phyloP scores from a whole-genome alignment of 2,888 invertebrate species.

The Noctua janthina region DNA sequence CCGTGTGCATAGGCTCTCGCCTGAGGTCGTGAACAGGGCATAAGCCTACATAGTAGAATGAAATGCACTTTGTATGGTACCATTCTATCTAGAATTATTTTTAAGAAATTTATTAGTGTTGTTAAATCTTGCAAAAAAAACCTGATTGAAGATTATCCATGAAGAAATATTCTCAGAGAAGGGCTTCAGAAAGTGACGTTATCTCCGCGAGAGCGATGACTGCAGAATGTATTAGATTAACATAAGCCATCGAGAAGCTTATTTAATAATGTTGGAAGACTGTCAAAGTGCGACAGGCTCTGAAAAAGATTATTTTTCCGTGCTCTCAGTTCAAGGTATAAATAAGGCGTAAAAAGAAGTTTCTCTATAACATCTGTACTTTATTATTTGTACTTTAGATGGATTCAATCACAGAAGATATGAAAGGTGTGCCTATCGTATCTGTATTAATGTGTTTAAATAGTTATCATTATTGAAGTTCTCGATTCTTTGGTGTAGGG shows the following conservation, averaged over 20 bases:
- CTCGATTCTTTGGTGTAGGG: neutral
- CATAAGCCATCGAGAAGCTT: neutral
- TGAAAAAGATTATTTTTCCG: neutral
- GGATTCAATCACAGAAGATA: neutral
- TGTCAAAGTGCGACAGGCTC: neutral
- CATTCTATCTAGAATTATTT: neutral
- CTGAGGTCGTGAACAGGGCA: no score
- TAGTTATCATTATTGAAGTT: neutral
- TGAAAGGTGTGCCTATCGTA: neutral
- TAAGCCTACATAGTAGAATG: neutral
- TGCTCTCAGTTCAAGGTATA: neutral
- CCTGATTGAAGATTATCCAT: neutral
- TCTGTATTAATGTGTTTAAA: conserved; percentile 2
- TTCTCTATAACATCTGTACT: conserved; percentile 20
- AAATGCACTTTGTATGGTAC: neutral
- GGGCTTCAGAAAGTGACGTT: neutral
- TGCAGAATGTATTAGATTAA: neutral
- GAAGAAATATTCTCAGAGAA: neutral
- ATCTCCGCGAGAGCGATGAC: no score
- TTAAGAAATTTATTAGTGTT: neutral
- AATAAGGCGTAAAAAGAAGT: neutral
- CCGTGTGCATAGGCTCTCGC: no score
- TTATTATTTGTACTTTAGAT: conserved; percentile 47
- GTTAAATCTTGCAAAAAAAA: neutral
- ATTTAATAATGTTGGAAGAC: neutral